Percentiles rank a stretch among this genome's conserved stretches.
Evolutionary conservation across 2,113 vertebrate genomes (phyloP).

Genomic region (Ursus arctos): DNA sequence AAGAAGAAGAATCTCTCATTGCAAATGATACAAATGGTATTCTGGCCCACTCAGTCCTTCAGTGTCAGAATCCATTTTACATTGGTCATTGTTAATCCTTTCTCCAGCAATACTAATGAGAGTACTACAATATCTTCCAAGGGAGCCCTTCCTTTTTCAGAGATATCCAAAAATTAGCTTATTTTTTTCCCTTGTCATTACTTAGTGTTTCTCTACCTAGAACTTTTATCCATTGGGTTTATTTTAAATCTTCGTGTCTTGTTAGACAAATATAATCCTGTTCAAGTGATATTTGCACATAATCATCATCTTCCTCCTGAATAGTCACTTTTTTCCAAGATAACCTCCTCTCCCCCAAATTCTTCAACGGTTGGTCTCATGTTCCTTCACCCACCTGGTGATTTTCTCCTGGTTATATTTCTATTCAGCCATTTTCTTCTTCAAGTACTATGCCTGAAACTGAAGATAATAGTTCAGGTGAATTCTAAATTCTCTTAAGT

Average conservation of each 20-base stretch:
- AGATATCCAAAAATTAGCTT: neutral
- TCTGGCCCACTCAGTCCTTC: neutral
- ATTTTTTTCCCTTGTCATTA: neutral
- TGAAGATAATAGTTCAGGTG: neutral
- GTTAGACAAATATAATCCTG: neutral
- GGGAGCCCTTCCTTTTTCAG: constrained; percentile 1
- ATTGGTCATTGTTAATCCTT: neutral
- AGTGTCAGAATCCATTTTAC: neutral
- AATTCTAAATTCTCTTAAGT: neutral
- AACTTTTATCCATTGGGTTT: neutral
- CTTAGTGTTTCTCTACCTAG: neutral
- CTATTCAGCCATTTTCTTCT: constrained; percentile 14
- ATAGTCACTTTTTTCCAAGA: neutral
- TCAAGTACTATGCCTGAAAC: neutral
- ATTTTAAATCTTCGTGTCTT: neutral
- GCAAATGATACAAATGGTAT: neutral
- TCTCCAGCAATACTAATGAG: neutral
- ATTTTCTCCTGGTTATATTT: constrained; percentile 29
- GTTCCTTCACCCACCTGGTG: neutral
- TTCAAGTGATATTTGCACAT: neutral
- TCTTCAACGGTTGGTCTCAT: neutral
- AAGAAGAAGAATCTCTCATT: neutral
- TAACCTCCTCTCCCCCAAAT: neutral
- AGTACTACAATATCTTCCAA: neutral
- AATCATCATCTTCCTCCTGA: neutral